phyloP scores from a whole-genome alignment of 2,888 invertebrate species.

The Hirtodrosophila cameraria region DNA sequence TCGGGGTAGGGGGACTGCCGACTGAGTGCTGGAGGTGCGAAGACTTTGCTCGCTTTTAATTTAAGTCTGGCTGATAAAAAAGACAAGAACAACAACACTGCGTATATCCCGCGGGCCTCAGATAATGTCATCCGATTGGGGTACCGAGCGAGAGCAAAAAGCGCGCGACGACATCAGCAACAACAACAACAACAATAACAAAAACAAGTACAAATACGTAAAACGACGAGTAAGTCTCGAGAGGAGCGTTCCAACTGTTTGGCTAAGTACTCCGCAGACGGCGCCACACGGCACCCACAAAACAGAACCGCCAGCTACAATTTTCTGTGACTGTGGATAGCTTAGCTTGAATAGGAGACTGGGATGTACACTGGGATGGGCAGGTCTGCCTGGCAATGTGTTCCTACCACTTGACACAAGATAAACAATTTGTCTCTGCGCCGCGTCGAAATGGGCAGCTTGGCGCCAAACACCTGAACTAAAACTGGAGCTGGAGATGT shows the following conservation, averaged over 20 bases:
- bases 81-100: constrained; percentile 14
- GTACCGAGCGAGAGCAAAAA: constrained; percentile 43
- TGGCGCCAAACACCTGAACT: constrained; percentile 71
- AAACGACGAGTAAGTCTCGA: constrained; percentile 16
- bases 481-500: neutral
- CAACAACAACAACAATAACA: neutral
- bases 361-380: neutral
- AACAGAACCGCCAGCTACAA: constrained; percentile 32
- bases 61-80: constrained; percentile 51
- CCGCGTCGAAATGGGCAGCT: constrained; percentile 68
- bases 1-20: constrained; percentile 5
- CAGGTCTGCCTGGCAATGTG: constrained; percentile 16
- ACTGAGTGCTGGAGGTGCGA: constrained; percentile 48
- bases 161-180: constrained; percentile 35
- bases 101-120: constrained; percentile 54
- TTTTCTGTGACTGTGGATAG: constrained; percentile 26
- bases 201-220: too few species aligned
- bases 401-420: constrained; percentile 73
- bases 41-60: constrained; percentile 71
- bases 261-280: constrained; percentile 65
- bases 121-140: constrained; percentile 76
- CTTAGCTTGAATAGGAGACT: constrained; percentile 1
- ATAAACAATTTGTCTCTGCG: constrained; percentile 74
- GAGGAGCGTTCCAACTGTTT: constrained; percentile 50
- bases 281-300: constrained; percentile 59